A percentile compares a stretch with the other conserved stretches of the same genome.
These are phyloP conservation scores for Daboia siamensis DNA, from an alignment of 2,113 vertebrate species.

Conservation along the genomic window DNA sequence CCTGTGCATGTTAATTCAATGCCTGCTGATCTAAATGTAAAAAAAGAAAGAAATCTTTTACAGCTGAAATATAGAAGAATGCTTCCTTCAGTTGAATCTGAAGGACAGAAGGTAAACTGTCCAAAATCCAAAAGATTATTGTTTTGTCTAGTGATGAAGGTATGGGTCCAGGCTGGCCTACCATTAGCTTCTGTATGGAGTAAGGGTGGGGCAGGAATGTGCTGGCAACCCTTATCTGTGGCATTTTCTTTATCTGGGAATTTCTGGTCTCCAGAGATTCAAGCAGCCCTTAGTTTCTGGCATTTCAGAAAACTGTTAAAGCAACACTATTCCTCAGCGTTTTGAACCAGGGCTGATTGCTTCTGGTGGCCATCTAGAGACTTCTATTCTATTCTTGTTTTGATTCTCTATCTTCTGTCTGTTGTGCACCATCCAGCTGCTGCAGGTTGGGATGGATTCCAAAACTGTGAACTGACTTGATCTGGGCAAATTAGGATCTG, in stretches of 20 bases:
- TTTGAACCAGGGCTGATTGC: neutral
- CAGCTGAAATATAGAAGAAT: neutral
- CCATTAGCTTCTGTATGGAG: neutral
- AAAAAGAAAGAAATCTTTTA: neutral
- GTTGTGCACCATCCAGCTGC: neutral
- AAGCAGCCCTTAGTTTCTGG: neutral
- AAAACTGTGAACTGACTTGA: neutral
- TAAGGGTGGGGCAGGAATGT: neutral
- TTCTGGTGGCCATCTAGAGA: neutral
- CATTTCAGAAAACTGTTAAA: neutral
- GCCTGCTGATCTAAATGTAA: neutral
- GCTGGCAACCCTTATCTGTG: neutral
- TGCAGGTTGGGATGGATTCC: neutral
- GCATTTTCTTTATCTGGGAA: neutral
- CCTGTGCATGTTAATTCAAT: slow-evolving; percentile 8
- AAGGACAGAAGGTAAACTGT: neutral
- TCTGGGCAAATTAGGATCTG: neutral
- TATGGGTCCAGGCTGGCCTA: neutral
- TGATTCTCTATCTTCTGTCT: neutral
- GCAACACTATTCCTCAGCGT: neutral
- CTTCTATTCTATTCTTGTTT: neutral
- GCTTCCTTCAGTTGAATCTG: neutral
- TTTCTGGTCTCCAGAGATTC: neutral
- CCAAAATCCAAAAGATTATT: neutral
- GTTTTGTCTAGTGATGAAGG: neutral